phyloP scores from a whole-genome alignment of 2,113 vertebrate genomes.

The Equus quagga region DNA sequence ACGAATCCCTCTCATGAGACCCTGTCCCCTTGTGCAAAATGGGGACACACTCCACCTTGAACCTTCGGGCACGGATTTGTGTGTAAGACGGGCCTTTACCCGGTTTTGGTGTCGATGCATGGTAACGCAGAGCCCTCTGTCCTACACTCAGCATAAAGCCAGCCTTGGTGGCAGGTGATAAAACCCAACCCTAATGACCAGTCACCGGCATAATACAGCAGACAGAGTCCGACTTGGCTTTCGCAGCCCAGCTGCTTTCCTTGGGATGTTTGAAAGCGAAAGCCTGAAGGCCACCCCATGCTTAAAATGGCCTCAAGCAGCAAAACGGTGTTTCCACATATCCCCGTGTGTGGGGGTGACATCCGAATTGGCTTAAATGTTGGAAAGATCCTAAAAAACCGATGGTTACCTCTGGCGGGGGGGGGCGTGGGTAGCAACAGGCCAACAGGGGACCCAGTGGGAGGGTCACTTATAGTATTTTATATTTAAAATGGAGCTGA shows the following conservation, averaged over 20 bases:
- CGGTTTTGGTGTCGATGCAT: neutral
- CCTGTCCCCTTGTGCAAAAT: accelerated
- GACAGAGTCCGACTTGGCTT: neutral
- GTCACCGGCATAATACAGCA: neutral
- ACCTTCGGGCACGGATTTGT: too few relatives aligned
- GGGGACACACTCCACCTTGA: accelerated
- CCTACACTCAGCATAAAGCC: too few relatives aligned
- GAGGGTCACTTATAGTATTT: neutral
- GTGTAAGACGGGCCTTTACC: too few relatives aligned
- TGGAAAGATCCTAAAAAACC: neutral
- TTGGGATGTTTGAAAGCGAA: neutral
- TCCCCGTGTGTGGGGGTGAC: too few relatives aligned
- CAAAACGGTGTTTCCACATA: accelerated
- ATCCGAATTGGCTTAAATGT: neutral
- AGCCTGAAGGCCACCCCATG: neutral
- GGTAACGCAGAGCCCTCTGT: neutral
- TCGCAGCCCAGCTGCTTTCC: neutral
- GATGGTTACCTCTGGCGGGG: neutral
- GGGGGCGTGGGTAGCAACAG: too few relatives aligned
- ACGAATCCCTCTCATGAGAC: neutral
- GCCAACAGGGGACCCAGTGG: neutral
- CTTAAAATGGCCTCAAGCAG: neutral
- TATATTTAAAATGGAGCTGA: neutral
- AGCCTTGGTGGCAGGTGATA: accelerated
- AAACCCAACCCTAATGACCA: neutral